Base-by-base conservation (phyloP, 2,797 vertebrate species). In the Mus minutoides region DNA sequence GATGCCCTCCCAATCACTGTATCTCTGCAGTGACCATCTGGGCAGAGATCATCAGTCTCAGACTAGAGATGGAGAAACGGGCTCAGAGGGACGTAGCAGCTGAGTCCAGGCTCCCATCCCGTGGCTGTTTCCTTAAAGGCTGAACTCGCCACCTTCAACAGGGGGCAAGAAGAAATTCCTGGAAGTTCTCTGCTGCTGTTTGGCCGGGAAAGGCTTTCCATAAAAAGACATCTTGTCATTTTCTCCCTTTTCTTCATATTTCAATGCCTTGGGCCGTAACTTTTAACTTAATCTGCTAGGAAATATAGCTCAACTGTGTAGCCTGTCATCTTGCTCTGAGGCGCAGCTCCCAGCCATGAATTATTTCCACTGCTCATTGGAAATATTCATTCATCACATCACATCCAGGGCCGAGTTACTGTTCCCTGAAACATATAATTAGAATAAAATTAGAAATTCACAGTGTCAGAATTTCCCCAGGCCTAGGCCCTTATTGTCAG, bases 401-500 rank as follows among this genome's bases (percentile, higher is more conserved):
- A 40, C 86, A 97, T 96, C 90, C 54, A 58, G 80, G 88, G 12
- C 26, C 96, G 94, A 97, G 77, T 95, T 98, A 94, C 97, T 97
- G 92, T 95, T 98, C 97, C 97, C 96, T 98, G 97, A 97, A 98
- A 97, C 95, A 94, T 95, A 97, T 95, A 97, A 95, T 96, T 96
- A 96, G 96, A 98, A 97, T 98, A 97, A 98, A 98, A 98, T 98
- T 98, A 97, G 97, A 98, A 98, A 98, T 92, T 94, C 95, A 96
- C 94, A 93, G 90, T 96, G 87, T 76, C 64, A 88, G 84, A 93
- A 82, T 83, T 91, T 95, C 69, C 90, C 88, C 56, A 79, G 19
- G 67, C 34, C 67, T 92, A 14, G 34, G 12, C 24, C 56, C 17
- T 82, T 86, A 83, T n/a, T 88, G 16, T 88, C 49, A 89, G 0